Percentiles rank a stretch among this genome's conserved stretches.
Conservation (phyloP, 2,113 vertebrate species). For the Urocolius indicus region DNA sequence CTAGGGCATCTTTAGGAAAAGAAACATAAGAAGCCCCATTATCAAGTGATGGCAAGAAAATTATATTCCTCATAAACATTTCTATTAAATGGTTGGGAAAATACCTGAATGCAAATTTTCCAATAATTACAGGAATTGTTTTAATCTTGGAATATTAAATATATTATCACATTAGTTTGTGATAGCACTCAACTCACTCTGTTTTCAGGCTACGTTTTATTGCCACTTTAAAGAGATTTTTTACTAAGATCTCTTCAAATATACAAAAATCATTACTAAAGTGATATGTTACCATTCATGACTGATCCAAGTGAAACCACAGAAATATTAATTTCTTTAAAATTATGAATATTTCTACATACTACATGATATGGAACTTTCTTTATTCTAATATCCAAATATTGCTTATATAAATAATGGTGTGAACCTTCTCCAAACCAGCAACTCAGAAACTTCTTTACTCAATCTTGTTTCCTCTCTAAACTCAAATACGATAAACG, state of each 20-base stretch:
- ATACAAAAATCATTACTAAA: neutral
- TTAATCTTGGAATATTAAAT: neutral
- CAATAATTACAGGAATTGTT: neutral
- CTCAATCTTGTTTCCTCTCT: neutral
- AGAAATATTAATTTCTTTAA: neutral
- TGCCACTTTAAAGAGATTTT: neutral
- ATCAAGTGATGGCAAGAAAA: neutral
- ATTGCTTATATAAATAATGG: neutral
- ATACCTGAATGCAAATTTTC: neutral
- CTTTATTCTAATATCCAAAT: neutral
- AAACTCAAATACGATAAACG: neutral
- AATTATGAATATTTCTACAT: neutral
- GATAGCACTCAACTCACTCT: neutral
- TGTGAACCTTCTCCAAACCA: neutral
- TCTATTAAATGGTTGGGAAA: neutral
- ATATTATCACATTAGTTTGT: neutral
- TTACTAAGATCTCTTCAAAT: neutral
- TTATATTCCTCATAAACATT: neutral
- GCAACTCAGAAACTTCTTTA: neutral
- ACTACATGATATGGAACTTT: too few species aligned
- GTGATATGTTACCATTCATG: neutral
- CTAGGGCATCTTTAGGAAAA: neutral
- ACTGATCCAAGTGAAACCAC: neutral
- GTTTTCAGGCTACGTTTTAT: neutral
- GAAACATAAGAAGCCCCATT: neutral